phyloP scores from a whole-genome alignment of 2,888 invertebrate species.

The Amiota minor region DNA sequence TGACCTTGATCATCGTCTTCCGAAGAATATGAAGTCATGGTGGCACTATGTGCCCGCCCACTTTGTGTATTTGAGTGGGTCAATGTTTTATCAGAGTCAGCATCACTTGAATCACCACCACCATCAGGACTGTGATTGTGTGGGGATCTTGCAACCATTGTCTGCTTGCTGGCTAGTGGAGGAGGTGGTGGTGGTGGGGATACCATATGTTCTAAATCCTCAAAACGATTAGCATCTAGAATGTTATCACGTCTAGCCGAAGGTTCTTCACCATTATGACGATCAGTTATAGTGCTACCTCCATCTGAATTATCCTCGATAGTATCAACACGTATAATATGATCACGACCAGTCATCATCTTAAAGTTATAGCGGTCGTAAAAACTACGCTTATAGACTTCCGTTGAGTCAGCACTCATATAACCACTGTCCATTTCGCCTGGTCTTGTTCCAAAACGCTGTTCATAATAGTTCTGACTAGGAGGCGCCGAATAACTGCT shows the following conservation, averaged over 20 bases:
- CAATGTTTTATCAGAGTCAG: slow-evolving; percentile 66
- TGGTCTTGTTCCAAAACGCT: slow-evolving; percentile 72
- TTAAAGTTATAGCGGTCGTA: slow-evolving; percentile 73
- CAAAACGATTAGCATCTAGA: slow-evolving; percentile 59
- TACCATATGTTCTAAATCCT: slow-evolving; percentile 66
- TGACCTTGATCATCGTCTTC: slow-evolving; percentile 80
- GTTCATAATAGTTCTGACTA: slow-evolving; percentile 69
- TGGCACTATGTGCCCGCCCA: slow-evolving; percentile 48
- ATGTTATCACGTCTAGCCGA: slow-evolving; percentile 40
- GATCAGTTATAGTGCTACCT: slow-evolving; percentile 49
- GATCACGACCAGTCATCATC: slow-evolving; percentile 65
- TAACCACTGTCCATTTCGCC: slow-evolving; percentile 86
- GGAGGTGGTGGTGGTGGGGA: slow-evolving; percentile 43
- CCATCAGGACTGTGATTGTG: slow-evolving; percentile 46
- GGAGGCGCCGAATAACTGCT: slow-evolving; percentile 61
- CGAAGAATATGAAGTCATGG: slow-evolving; percentile 64
- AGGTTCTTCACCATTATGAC: slow-evolving; percentile 45
- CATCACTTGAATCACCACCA: slow-evolving; percentile 55
- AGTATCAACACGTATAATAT: slow-evolving; percentile 68
- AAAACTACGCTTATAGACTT: slow-evolving; percentile 76
- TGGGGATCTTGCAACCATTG: slow-evolving; percentile 30
- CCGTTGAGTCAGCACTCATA: slow-evolving; percentile 86
- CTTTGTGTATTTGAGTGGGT: slow-evolving; percentile 55
- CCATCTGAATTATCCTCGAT: slow-evolving; percentile 69
- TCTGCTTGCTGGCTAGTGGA: too few species aligned